Base-by-base conservation (phyloP, 2,113 vertebrate genomes). In the Columba janthina region DNA sequence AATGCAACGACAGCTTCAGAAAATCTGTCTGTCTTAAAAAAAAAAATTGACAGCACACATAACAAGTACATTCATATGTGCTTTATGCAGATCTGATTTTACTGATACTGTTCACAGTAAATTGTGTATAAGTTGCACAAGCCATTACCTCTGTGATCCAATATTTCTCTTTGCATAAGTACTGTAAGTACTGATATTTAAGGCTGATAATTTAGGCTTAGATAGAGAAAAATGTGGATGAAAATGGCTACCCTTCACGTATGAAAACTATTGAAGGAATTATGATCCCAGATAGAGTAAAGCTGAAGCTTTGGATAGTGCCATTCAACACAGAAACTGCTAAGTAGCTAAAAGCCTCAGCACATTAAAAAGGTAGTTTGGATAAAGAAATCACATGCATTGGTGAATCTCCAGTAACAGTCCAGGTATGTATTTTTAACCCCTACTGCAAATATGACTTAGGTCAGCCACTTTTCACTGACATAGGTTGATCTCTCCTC, bases 21-120 rank as follows among this genome's bases (percentile, higher is more conserved):
- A 97, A 93, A 95, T 70, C 64, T 78, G 36, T 85, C 73, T 88
- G 40, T 85, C 69, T 91, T 44, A 11, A 87, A 88, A 82, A 82
- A 82, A 76, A 84, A 89, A 60, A 54, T 4, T 74, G 50, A 83
- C 26, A 84, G 14, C 42, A 58, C 5, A 9, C 5, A 9, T 62
- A 51, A 42, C 31, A 89, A 89, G 34, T 42, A 12, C 24, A 61
- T 94, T 62, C 28, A 57, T 48, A 53, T 15, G 25, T 82, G 21
- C 24, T 89, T 85, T 88, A 29, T 64, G 90, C 2, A 2, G 15
- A 73, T 32, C 42, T 53, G 64, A 84, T 90, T 90, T 89, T 80
- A 58, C 60, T 31, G n/a, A 57, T 79, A 69, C 58, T 88, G 15
- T 29, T 42, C 51, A 57, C 26, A 69, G 40, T 62, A 88, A 85